These are phyloP conservation scores for Xiphophorus hellerii DNA, from an alignment of 2,113 vertebrate genomes.

Conservation along the genomic window DNA sequence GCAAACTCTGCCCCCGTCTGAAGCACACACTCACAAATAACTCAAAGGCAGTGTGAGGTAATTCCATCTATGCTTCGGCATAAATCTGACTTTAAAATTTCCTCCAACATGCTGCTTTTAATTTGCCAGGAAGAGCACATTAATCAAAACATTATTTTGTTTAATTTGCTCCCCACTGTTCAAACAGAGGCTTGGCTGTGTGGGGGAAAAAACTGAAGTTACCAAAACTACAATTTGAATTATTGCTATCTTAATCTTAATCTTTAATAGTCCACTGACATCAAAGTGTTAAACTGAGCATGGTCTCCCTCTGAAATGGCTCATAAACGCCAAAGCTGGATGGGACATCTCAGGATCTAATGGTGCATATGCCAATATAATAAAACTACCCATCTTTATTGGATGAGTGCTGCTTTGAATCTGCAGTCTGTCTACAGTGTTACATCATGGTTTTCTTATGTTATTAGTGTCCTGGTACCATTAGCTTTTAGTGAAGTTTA, in stretches of 20 bases:
- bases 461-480: slow-evolving; percentile 3
- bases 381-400: slow-evolving; percentile 46
- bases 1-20: not conserved
- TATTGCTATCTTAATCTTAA: not conserved
- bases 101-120: slow-evolving; percentile 3
- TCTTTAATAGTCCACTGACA: not conserved
- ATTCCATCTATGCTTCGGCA: slow-evolving; percentile 9
- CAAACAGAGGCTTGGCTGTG: not conserved
- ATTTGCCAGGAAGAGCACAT: not conserved
- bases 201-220: not conserved
- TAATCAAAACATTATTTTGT: not conserved
- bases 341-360: slow-evolving; percentile 51
- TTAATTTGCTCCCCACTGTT: not conserved
- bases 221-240: not conserved
- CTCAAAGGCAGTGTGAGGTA: slow-evolving; percentile 5
- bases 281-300: not conserved
- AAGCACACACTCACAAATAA: slow-evolving; percentile 14
- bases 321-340: slow-evolving; percentile 52
- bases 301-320: not conserved
- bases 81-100: not conserved
- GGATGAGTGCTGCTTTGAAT: not conserved
- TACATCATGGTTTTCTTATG: slow-evolving; percentile 19
- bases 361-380: slow-evolving; percentile 42
- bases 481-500: slow-evolving; percentile 22
- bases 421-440: slow-evolving; percentile 15